Base-by-base conservation (phyloP, 2,888 invertebrate species). In the Tortrix viridana region DNA sequence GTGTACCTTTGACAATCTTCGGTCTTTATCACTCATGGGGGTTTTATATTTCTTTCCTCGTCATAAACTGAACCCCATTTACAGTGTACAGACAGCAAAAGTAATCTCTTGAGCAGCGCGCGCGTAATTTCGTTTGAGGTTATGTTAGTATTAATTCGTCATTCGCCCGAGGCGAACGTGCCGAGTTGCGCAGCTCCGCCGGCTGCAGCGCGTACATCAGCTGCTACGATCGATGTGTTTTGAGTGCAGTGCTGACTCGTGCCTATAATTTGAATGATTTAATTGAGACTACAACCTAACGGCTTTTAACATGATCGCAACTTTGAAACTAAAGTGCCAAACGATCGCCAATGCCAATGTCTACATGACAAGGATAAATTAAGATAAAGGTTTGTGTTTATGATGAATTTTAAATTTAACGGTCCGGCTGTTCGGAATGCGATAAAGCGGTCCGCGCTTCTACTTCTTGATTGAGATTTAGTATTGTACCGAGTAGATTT, bases 111-210 rank as follows among this genome's bases (percentile, higher is more conserved):
- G 80, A 82, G 76, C 85, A 75, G 73, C 71, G 84, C 83, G 84
- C 84, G 87, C 86, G 85, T 88, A 88, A 85, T 83, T 90, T 90
- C 89, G 84, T 91, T 90, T 89, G 84, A 91, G 89, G 91, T 92
- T 89, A 90, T 88, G 86, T 85, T 88, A 92, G 91, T 92, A 85
- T 86, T 86, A 87, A 86, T 83, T 84, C 84, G 76, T 81, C 89
- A 77, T 84, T 84, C 84, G 84, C 74, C 75, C 69, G 73, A 77
- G 80, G 76, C 82, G 88, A 76, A 88, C 89, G 89, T 83, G 80
- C 71, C 68, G 71, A 65, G 65, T 57, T 65, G 67, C 58, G 66
- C 61, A 43, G 37, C 47, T 37, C 60, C 69, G 68, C 71, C 72
- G 67, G 72, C 71, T 72, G 74, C 75, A 81, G 78, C 80, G 77